phyloP scores from a whole-genome alignment of 2,888 invertebrate genomes.

The Hirtodrosophila confusa region DNA sequence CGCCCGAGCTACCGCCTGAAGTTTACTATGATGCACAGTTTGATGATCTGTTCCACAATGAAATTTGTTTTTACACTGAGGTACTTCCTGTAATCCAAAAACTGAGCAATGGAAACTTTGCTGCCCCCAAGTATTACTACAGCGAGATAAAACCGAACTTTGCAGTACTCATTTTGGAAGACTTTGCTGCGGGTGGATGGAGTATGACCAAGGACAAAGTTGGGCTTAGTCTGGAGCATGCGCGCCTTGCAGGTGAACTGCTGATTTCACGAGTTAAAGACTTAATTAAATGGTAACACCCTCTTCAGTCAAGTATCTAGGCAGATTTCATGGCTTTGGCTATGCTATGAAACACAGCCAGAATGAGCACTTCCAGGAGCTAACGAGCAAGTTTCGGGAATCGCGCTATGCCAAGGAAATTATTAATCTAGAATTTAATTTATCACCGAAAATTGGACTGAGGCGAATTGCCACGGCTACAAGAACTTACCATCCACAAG shows the following conservation, averaged over 20 bases:
- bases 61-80: slow-evolving; percentile 77
- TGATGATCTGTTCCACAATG: slow-evolving; percentile 78
- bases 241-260: slow-evolving; percentile 71
- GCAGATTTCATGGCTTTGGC: slow-evolving; percentile 81
- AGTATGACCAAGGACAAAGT: slow-evolving; percentile 63
- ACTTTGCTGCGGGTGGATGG: slow-evolving; percentile 78
- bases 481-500: slow-evolving; percentile 57
- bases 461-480: slow-evolving; percentile 55
- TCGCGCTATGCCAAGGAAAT: slow-evolving; percentile 66
- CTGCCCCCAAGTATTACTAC: slow-evolving; percentile 78
- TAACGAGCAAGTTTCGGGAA: slow-evolving; percentile 69
- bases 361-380: slow-evolving; percentile 58
- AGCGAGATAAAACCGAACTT: slow-evolving; percentile 63
- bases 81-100: slow-evolving; percentile 77
- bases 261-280: too few species aligned
- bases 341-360: slow-evolving; percentile 77
- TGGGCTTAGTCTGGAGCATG: slow-evolving; percentile 81
- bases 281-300: background rate
- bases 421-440: slow-evolving; percentile 51
- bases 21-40: slow-evolving; percentile 72
- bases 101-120: slow-evolving; percentile 44
- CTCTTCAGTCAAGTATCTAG: slow-evolving; percentile 71
- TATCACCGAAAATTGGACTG: slow-evolving; percentile 19
- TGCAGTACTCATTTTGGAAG: slow-evolving; percentile 78
- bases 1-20: slow-evolving; percentile 72